Conservation (phyloP, 2,113 vertebrate species). For the Muntiacus muntjak region DNA sequence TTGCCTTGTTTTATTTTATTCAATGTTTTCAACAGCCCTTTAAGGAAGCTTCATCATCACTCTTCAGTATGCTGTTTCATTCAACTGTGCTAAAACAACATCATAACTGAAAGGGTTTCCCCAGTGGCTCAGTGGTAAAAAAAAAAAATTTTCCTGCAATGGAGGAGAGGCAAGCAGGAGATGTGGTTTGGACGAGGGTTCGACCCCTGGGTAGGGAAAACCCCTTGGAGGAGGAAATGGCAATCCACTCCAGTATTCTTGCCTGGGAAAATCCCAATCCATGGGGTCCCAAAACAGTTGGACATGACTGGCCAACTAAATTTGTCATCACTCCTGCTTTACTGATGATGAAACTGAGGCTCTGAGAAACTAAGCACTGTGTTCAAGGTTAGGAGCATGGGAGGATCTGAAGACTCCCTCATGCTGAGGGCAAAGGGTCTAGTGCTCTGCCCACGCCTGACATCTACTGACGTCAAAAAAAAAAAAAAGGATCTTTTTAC, state of each 20-base stretch:
- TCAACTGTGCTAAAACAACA: background rate
- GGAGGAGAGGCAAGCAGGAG: background rate
- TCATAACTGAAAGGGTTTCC: background rate
- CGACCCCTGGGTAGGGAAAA: background rate
- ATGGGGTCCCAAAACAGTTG: background rate
- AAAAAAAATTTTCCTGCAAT: background rate
- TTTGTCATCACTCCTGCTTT: background rate
- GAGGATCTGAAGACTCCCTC: background rate
- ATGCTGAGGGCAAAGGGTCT: accelerated
- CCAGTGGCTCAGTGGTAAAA: background rate
- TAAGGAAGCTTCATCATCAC: background rate
- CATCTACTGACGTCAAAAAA: background rate
- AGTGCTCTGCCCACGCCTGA: accelerated
- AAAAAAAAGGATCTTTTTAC: background rate
- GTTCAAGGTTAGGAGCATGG: background rate
- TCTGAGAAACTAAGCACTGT: accelerated
- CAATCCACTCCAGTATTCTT: background rate
- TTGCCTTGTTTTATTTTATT: no score
- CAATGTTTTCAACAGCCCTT: background rate
- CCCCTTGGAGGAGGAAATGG: background rate
- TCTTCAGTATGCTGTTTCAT: background rate
- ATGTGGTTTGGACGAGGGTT: background rate
- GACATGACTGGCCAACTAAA: background rate
- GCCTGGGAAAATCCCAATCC: background rate
- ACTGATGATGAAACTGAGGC: background rate